Conservation (phyloP, 2,113 vertebrate species). For the Phalacrocorax carbo region DNA sequence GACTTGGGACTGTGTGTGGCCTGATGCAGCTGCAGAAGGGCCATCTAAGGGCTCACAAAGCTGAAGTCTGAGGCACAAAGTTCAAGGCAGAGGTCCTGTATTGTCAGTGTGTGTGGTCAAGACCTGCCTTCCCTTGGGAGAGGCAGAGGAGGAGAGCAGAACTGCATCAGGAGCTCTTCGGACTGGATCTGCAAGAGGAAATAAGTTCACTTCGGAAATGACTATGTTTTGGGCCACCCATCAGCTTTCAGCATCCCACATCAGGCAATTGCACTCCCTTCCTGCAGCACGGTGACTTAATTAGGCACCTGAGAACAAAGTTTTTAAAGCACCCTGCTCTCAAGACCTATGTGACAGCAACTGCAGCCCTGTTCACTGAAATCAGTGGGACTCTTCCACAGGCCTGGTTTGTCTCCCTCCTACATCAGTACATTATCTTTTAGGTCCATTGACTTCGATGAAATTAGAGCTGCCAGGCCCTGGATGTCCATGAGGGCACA, state of each 20-base stretch:
- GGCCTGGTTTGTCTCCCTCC: neutral
- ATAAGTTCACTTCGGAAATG: neutral
- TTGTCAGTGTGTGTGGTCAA: neutral
- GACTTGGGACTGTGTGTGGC: neutral
- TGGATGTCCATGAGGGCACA: neutral
- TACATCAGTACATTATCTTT: neutral
- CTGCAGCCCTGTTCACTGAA: neutral
- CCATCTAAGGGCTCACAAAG: neutral
- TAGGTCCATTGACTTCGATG: neutral
- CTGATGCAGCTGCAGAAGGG: neutral
- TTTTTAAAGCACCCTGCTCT: neutral
- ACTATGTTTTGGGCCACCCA: neutral
- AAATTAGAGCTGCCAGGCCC: neutral
- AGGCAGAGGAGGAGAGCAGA: neutral
- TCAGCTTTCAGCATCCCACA: neutral
- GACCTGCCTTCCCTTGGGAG: neutral
- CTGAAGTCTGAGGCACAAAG: neutral
- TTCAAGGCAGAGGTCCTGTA: conserved; percentile 11
- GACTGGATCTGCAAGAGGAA: neutral
- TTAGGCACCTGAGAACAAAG: neutral
- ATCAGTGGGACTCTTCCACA: neutral
- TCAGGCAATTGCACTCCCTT: neutral
- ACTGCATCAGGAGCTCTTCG: neutral
- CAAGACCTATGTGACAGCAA: rapidly evolving
- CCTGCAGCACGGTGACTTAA: neutral